A percentile compares a stretch with the other conserved stretches of the same genome.
phyloP scores from a whole-genome alignment of 2,888 invertebrate species.

The Drosophila longiperda region DNA sequence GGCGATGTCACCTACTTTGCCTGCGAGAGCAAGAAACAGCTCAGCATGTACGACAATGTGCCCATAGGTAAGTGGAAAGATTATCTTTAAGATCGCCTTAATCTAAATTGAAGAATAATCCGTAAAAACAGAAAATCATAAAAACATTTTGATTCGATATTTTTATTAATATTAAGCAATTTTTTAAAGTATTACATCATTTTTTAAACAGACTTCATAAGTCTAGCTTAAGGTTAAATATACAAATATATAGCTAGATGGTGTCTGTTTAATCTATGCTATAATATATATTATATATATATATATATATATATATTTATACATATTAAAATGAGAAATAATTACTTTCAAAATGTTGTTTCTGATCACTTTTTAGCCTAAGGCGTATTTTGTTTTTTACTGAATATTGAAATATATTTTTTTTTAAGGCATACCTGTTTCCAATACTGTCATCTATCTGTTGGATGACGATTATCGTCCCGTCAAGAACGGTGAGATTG shows the following conservation, averaged over 20 bases:
- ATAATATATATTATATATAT: background rate
- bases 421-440: slow-evolving; percentile 89
- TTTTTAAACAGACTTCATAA: too few species aligned
- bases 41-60: slow-evolving; percentile 88
- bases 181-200: too few species aligned
- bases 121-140: background rate
- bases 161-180: background rate
- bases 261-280: too few species aligned
- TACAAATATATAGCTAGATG: too few species aligned
- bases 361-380: background rate
- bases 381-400: background rate
- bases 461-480: slow-evolving; percentile 91
- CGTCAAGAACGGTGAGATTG: slow-evolving; percentile 90
- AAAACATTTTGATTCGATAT: background rate
- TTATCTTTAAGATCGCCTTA: background rate
- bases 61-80: slow-evolving; percentile 90
- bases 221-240: too few species aligned
- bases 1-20: slow-evolving; percentile 94
- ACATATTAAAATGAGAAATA: background rate
- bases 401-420: slow-evolving; percentile 22
- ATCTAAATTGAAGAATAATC: background rate
- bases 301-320: background rate
- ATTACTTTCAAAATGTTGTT: background rate
- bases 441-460: slow-evolving; percentile 92
- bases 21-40: slow-evolving; percentile 87